A percentile compares a stretch with the other conserved stretches of the same genome.
These are phyloP conservation scores for Choloepus didactylus DNA, from an alignment of 2,797 vertebrate genomes.

Conservation along the genomic window DNA sequence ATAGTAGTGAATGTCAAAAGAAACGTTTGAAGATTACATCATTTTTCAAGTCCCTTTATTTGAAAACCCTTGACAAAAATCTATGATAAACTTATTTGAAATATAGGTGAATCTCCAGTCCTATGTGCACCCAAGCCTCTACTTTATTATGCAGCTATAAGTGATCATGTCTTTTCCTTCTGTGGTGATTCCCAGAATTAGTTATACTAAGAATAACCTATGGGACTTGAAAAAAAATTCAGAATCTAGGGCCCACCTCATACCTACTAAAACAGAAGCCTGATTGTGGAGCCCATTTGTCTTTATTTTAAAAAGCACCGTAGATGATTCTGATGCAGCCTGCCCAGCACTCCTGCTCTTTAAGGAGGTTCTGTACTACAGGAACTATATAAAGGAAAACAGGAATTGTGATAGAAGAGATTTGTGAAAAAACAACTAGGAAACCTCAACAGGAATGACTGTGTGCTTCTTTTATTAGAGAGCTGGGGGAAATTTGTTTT, in stretches of 20 bases:
- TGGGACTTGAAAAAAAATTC: not conserved
- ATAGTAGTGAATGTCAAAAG: slow-evolving; percentile 27
- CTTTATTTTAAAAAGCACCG: not conserved
- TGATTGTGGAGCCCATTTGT: not conserved
- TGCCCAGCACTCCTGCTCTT: not conserved
- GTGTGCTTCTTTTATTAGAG: not conserved
- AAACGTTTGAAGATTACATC: not conserved
- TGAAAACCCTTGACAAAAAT: not conserved
- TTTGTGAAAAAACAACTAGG: not conserved
- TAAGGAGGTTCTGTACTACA: not conserved
- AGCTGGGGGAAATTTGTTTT: not conserved
- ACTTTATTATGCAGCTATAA: not conserved
- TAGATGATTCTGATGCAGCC: not conserved
- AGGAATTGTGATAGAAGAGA: not conserved
- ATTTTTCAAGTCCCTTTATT: not conserved
- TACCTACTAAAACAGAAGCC: not conserved
- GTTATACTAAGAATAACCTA: not conserved
- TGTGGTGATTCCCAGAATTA: not conserved
- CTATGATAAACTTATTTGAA: slow-evolving; percentile 9
- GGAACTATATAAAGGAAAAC: not conserved
- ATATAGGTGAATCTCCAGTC: not conserved
- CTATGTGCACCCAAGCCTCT: not conserved
- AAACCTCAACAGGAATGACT: not conserved
- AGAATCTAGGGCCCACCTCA: not conserved
- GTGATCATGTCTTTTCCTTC: not conserved